Conservation (phyloP, 1,140 invertebrate species). For the Pantala flavescens region DNA sequence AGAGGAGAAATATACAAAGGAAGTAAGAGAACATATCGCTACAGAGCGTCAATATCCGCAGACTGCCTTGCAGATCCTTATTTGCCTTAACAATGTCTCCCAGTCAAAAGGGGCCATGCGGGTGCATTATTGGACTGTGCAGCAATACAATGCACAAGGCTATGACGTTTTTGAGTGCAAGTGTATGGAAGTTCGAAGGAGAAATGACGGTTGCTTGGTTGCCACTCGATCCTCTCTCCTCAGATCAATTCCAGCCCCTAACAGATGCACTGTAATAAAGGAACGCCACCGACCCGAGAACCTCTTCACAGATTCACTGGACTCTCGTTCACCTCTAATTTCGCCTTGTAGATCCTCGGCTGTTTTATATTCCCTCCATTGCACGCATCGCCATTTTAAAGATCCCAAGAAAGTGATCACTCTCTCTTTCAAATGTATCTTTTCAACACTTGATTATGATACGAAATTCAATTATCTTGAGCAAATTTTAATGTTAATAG, state of each 20-base stretch:
- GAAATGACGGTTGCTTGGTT: not conserved
- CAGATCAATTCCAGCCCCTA: not conserved
- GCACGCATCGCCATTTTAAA: not conserved
- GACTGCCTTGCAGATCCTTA: not conserved
- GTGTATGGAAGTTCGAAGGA: not conserved
- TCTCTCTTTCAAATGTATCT: too few relatives aligned
- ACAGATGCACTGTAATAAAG: not conserved
- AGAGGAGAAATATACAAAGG: too few relatives aligned
- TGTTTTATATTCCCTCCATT: not conserved
- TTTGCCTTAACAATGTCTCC: not conserved
- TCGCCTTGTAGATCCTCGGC: not conserved
- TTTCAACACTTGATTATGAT: too few relatives aligned
- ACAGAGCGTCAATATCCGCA: too few relatives aligned
- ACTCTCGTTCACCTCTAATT: not conserved
- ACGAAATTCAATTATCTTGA: too few relatives aligned
- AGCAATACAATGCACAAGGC: not conserved
- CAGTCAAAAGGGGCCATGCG: not conserved
- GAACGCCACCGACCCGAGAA: not conserved
- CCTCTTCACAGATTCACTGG: not conserved
- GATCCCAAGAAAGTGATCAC: not conserved
- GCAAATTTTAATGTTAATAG: too few relatives aligned
- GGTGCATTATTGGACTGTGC: not conserved
- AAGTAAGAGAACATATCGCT: too few relatives aligned
- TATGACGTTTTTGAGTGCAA: conserved; percentile 2
- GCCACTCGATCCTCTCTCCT: not conserved